phyloP scores from a whole-genome alignment of 2,888 invertebrate genomes.

The Scelioninae gen. 1 region DNA sequence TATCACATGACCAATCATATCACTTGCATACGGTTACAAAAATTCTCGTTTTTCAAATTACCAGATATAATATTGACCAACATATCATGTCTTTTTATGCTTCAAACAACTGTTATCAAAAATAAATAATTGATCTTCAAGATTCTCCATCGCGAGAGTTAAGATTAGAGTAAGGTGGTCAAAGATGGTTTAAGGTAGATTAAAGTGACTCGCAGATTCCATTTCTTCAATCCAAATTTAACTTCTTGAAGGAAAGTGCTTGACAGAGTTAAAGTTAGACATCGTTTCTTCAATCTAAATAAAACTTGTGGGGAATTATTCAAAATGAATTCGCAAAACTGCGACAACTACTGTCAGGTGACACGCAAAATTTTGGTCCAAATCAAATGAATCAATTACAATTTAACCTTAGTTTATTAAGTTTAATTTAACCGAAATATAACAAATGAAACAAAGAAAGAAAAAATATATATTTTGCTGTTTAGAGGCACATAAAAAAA shows the following conservation, averaged over 20 bases:
- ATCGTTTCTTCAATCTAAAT: constrained; percentile 22
- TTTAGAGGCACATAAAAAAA: too few relatives aligned
- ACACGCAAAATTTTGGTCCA: too few relatives aligned
- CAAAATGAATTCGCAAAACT: background rate
- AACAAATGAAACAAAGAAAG: too few relatives aligned
- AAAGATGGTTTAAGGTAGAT: constrained; percentile 38
- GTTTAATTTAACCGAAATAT: too few relatives aligned
- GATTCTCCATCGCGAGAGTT: background rate
- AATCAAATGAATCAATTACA: too few relatives aligned
- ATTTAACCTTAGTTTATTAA: too few relatives aligned
- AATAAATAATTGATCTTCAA: constrained; percentile 1
- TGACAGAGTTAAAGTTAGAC: constrained; percentile 29
- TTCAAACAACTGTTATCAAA: constrained; percentile 6
- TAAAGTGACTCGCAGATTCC: constrained; percentile 20
- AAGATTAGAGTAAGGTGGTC: constrained; percentile 28
- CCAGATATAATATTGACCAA: too few relatives aligned
- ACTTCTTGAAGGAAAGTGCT: constrained; percentile 12
- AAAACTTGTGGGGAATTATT: constrained; percentile 7
- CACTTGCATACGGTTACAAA: too few relatives aligned
- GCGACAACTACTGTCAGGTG: too few relatives aligned
- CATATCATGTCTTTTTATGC: background rate
- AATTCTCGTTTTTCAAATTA: too few relatives aligned
- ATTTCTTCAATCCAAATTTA: constrained; percentile 31
- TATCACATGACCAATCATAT: too few relatives aligned
- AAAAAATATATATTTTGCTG: too few relatives aligned